Evolutionary conservation across 1,140 invertebrate species (phyloP), one percentile per base, ranked within the genome.

Genomic region (Trypoxylus dichotomus): DNA sequence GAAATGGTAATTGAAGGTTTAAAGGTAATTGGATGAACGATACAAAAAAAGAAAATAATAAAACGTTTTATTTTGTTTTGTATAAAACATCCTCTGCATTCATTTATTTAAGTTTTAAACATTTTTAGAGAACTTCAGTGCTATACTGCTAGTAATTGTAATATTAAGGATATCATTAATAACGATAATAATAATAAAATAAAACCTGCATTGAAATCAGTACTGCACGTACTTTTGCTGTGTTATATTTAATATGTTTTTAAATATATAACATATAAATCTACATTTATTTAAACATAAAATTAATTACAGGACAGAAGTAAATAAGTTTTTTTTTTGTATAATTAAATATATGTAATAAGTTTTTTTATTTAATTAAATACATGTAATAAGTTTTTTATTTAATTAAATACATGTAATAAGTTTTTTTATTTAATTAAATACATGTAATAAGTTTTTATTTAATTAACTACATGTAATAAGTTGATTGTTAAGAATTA

Each of bases 321-420:
- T 42, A 42, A 42, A 6, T 11, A 42, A 42, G 11, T 5, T n/a
- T n/a, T n/a, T n/a, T n/a, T n/a, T 42, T 42, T 42, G 41, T 11
- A 42, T 42, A 58, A 58, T 58, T 21, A 58, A 8, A 7, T n/a
- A 58, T n/a, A n/a, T n/a, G n/a, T n/a, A n/a, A n/a, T n/a, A n/a
- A n/a, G n/a, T n/a, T 58, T 63, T 11, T 21, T 13, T 7, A 3
- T 24, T 63, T 63, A 63, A 19, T 58, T 21, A 58, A 8, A 7
- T n/a, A 58, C n/a, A n/a, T n/a, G n/a, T n/a, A n/a, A n/a, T n/a
- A n/a, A n/a, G n/a, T n/a, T 58, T 63, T 11, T 21, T 13, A 3
- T 24, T 63, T 63, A 63, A 19, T 11, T 63, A 63, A 63, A 63
- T 63, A 63, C 60, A 63, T n/a, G n/a, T n/a, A n/a, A n/a, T n/a